Evolutionary conservation across 1,140 invertebrate species (phyloP).

Genomic region (Euborellia annulipes): DNA sequence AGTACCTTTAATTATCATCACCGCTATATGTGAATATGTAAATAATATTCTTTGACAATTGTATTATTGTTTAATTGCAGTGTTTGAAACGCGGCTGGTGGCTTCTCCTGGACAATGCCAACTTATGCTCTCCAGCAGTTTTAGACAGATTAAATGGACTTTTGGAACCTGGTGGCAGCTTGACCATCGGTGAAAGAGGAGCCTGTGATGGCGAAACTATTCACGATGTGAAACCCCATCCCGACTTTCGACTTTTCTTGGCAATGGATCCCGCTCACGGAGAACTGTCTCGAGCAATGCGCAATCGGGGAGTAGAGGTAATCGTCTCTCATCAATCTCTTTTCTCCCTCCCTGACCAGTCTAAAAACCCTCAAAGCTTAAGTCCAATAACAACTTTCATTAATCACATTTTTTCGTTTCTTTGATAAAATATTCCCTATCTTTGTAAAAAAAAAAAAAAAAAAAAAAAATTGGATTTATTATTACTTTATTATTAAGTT

Average conservation of each 20-base stretch:
- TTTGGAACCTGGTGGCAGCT: constrained; percentile 78
- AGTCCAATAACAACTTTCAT: no score
- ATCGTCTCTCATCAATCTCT: no score
- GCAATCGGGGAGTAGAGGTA: constrained; percentile 84
- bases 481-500: no score
- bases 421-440: no score
- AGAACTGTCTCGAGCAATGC: constrained; percentile 92
- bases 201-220: constrained; percentile 49
- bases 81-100: constrained; percentile 72
- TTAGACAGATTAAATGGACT: constrained; percentile 91
- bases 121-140: constrained; percentile 91
- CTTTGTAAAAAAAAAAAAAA: no score
- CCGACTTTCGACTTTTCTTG: constrained; percentile 85
- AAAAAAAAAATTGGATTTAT: no score
- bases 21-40: no score
- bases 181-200: constrained; percentile 86
- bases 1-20: no score
- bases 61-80: constrained; percentile 23
- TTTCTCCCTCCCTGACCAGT: no score
- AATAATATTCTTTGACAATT: no score
- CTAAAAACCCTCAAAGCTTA: no score
- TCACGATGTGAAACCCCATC: constrained; percentile 60
- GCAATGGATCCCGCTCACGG: constrained; percentile 89
- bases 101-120: constrained; percentile 92
- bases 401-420: no score